Percentiles rank a stretch among this genome's conserved stretches.
These are phyloP conservation scores for Rhagoletis zephyria DNA, from an alignment of 1,140 invertebrate genomes.

Conservation along the genomic window DNA sequence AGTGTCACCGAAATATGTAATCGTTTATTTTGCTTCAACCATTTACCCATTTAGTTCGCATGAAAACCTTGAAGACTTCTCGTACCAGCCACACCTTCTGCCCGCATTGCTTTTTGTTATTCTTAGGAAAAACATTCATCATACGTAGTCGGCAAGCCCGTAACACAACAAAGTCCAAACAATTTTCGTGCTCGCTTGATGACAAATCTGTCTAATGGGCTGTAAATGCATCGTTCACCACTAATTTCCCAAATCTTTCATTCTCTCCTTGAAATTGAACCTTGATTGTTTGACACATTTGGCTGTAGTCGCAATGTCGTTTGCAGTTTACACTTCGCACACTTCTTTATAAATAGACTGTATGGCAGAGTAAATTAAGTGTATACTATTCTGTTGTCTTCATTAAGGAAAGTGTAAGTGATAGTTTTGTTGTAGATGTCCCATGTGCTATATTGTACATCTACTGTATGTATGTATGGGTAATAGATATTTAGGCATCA, in stretches of 20 bases:
- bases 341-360: neutral
- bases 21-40: neutral
- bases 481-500: neutral
- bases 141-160: neutral
- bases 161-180: conserved; percentile 3
- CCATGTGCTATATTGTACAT: neutral
- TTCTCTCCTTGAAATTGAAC: neutral
- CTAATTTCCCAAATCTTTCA: neutral
- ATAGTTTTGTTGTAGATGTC: neutral
- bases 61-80: neutral
- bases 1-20: conserved; percentile 11
- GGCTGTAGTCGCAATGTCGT: neutral
- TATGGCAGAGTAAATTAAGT: neutral
- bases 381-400: neutral
- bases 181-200: conserved; percentile 3
- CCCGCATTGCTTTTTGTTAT: neutral
- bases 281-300: conserved; percentile 14
- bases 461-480: neutral
- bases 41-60: neutral
- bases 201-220: conserved; percentile 17
- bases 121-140: neutral
- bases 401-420: neutral
- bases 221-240: conserved; percentile 6
- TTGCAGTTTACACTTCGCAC: neutral
- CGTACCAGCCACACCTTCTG: neutral